A percentile compares a stretch with the other conserved stretches of the same genome.
These are phyloP conservation scores for Pegoplata infirma DNA, from an alignment of 2,888 invertebrate species.

Conservation along the genomic window DNA sequence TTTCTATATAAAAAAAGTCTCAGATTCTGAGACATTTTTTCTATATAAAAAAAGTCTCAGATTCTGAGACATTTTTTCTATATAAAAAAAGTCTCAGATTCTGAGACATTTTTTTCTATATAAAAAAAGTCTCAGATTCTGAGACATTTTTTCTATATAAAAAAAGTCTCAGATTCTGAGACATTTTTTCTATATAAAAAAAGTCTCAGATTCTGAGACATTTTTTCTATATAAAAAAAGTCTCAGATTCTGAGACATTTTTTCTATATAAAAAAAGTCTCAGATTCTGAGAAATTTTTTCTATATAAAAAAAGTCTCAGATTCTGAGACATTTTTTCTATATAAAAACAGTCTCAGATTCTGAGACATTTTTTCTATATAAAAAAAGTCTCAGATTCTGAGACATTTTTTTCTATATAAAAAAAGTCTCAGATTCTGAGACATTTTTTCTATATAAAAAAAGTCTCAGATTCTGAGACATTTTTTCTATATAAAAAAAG, in stretches of 20 bases:
- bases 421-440: neutral
- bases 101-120: neutral
- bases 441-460: neutral
- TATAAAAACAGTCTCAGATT: neutral
- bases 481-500: no score
- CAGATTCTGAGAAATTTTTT: neutral
- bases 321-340: neutral
- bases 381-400: neutral
- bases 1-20: neutral
- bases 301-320: neutral
- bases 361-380: neutral
- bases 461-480: neutral
- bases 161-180: neutral
- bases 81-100: neutral
- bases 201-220: neutral
- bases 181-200: no score
- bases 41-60: no score
- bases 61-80: neutral
- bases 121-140: neutral
- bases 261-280: no score
- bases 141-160: neutral
- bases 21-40: neutral
- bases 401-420: no score
- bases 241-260: neutral
- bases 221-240: neutral